phyloP scores from a whole-genome alignment of 1,140 invertebrate genomes.

The Cylas formicarius region DNA sequence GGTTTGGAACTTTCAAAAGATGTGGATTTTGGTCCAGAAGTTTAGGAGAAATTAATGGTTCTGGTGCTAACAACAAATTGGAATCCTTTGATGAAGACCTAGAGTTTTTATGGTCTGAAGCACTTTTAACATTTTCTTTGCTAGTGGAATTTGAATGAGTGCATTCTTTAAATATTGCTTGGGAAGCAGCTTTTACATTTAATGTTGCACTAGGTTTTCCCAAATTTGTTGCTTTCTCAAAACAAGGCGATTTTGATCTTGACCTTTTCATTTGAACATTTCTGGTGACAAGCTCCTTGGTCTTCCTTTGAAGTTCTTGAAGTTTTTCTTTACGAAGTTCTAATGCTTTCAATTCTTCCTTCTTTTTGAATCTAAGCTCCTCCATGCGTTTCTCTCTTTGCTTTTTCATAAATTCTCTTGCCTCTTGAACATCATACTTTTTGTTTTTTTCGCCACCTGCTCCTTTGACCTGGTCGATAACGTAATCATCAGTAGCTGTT shows the following conservation, averaged over 20 bases:
- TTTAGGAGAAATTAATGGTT: no score
- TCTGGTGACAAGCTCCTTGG: conserved; percentile 32
- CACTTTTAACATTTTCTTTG: no score
- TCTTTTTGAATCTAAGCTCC: conserved; percentile 24
- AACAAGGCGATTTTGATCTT: conserved; percentile 29
- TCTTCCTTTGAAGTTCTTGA: conserved; percentile 35
- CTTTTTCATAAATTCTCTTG: conserved; percentile 36
- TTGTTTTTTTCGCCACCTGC: conserved; percentile 29
- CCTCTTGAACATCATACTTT: conserved; percentile 31
- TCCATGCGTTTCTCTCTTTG: conserved; percentile 32
- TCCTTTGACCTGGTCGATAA: no score
- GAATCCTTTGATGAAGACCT: no score
- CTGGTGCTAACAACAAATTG: no score
- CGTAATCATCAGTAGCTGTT: no score
- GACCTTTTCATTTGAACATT: conserved; percentile 30
- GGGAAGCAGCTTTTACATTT: conserved; percentile 6
- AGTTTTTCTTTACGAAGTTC: conserved; percentile 36
- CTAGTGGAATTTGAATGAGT: no score
- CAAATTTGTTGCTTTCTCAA: conserved; percentile 3
- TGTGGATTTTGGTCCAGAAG: no score
- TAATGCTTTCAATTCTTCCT: conserved; percentile 16
- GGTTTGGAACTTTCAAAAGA: no score
- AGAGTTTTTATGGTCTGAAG: no score
- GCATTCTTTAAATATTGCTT: no score
- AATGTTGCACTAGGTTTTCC: not conserved